Evolutionary conservation across 2,113 vertebrate genomes (phyloP).

Genomic region (Lota lota): DNA sequence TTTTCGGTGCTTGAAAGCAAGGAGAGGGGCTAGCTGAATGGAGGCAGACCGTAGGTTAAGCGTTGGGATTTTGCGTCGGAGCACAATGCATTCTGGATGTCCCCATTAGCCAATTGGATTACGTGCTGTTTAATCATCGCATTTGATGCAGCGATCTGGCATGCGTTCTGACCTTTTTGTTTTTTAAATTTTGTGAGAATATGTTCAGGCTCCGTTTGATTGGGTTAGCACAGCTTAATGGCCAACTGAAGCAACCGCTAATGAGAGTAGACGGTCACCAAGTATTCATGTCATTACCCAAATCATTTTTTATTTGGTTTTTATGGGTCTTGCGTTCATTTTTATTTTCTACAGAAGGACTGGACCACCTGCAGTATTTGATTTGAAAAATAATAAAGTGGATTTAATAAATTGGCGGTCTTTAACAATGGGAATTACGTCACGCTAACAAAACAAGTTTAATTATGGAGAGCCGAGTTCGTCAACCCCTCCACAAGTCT

Average conservation of each 20-base stretch:
- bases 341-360: slow-evolving; percentile 71
- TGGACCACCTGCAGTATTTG: slow-evolving; percentile 87
- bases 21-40: too few species aligned
- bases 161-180: not conserved
- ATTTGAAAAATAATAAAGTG: slow-evolving; percentile 43
- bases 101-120: too few species aligned
- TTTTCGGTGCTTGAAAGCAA: too few species aligned
- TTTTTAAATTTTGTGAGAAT: not conserved
- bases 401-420: too few species aligned
- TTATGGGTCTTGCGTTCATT: slow-evolving; percentile 18
- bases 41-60: too few species aligned
- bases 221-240: slow-evolving; percentile 77
- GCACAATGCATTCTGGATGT: too few species aligned
- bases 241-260: slow-evolving; percentile 68
- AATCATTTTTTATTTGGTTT: slow-evolving; percentile 74
- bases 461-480: slow-evolving; percentile 75
- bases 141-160: too few species aligned
- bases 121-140: too few species aligned
- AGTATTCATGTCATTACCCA: slow-evolving; percentile 62
- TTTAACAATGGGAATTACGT: slow-evolving; percentile 30
- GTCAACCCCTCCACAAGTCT: slow-evolving; percentile 86
- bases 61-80: too few species aligned
- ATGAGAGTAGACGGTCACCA: slow-evolving; percentile 41
- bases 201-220: slow-evolving; percentile 40
- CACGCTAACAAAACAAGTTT: slow-evolving; percentile 49